Percentiles rank a stretch among this genome's conserved stretches.
These are phyloP conservation scores for Crambe crambe DNA, from an alignment of 37 sponge, comb jelly and placozoan genomes.

Conservation along the genomic window DNA sequence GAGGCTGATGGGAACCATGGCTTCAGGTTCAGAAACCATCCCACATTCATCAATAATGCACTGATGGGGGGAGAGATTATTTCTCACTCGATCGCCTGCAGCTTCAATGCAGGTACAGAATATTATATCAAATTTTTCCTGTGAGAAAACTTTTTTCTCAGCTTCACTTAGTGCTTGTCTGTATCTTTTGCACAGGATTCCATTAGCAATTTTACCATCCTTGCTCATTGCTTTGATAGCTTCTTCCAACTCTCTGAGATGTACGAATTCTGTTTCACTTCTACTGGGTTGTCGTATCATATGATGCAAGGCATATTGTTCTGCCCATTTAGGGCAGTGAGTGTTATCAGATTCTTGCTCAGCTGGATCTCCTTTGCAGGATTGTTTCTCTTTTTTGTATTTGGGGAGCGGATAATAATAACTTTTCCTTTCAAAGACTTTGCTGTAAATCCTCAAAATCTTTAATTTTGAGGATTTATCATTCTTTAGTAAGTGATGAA, in stretches of 20 bases:
- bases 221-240: slow-evolving; percentile 4
- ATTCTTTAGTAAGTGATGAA: background rate
- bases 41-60: slow-evolving; percentile 82
- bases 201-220: slow-evolving; percentile 1
- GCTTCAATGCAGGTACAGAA: slow-evolving; percentile 79
- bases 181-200: background rate
- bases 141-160: slow-evolving; percentile 26
- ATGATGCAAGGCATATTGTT: slow-evolving; percentile 51
- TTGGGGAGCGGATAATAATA: too few relatives aligned
- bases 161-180: slow-evolving; percentile 5
- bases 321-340: slow-evolving; percentile 10
- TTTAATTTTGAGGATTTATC: slow-evolving; percentile 1
- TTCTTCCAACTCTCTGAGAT: slow-evolving; percentile 26
- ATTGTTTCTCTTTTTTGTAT: too few relatives aligned
- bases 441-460: slow-evolving; percentile 53
- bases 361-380: too few relatives aligned
- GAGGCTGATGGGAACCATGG: slow-evolving; percentile 59
- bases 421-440: slow-evolving; percentile 27
- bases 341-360: too few relatives aligned
- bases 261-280: background rate
- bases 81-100: slow-evolving; percentile 40
- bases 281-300: slow-evolving; percentile 12
- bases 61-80: slow-evolving; percentile 21
- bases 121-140: slow-evolving; percentile 39
- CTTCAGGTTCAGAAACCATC: slow-evolving; percentile 80